Percentiles rank a stretch among this genome's conserved stretches.
phyloP scores from a whole-genome alignment of 2,888 invertebrate genomes.

The Cataglyphis rosenhaueri region DNA sequence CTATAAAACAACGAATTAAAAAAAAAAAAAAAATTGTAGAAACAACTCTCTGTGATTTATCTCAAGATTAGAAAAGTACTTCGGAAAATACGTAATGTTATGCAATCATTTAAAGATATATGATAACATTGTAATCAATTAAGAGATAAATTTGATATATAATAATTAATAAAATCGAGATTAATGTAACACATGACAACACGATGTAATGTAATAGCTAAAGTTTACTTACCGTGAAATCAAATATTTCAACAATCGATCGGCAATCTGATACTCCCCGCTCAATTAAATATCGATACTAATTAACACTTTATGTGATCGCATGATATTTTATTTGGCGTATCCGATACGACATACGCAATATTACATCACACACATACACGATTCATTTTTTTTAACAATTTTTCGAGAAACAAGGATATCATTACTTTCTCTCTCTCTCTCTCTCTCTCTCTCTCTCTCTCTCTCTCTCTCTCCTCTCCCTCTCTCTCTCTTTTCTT shows the following conservation, averaged over 20 bases:
- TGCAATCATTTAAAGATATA: not conserved
- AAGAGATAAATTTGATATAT: not conserved
- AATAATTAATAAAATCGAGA: not conserved
- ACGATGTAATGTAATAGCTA: not conserved
- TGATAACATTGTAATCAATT: not conserved
- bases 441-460: no score
- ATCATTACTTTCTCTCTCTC: not conserved
- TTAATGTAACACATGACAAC: not conserved
- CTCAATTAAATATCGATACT: slow-evolving; percentile 1
- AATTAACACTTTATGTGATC: not conserved
- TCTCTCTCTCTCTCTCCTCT: no score
- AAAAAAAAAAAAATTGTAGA: not conserved
- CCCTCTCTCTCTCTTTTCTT: no score
- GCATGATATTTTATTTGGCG: not conserved
- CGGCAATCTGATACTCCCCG: not conserved
- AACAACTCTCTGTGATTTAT: not conserved
- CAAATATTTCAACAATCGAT: slow-evolving; percentile 1
- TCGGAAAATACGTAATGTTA: not conserved
- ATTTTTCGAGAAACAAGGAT: not conserved
- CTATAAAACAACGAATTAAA: not conserved
- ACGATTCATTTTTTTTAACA: not conserved
- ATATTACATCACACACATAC: not conserved
- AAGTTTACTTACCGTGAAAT: not conserved
- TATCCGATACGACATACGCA: not conserved
- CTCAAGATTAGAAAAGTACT: not conserved